phyloP scores from a whole-genome alignment of 2,888 invertebrate species.

The Drosophila prostipennis region DNA sequence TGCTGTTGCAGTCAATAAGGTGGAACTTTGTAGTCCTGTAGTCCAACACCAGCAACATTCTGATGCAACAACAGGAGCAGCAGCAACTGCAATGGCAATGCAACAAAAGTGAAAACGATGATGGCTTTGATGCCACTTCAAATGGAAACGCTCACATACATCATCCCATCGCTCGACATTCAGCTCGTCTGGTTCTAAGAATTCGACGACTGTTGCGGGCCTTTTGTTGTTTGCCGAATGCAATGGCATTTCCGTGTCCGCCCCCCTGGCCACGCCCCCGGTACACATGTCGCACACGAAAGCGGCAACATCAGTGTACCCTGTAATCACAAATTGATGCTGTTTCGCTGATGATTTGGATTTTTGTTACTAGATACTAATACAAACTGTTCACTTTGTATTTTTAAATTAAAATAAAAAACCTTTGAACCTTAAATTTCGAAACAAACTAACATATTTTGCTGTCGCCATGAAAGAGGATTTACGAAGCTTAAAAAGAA shows the following conservation, averaged over 20 bases:
- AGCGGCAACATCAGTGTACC: slow-evolving; percentile 26
- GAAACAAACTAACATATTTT: too few relatives aligned
- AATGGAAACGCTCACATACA: slow-evolving; percentile 63
- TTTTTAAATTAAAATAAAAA: too few relatives aligned
- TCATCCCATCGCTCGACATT: slow-evolving; percentile 15
- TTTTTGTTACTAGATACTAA: too few relatives aligned
- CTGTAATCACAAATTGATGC: neutral
- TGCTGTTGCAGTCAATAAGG: slow-evolving; percentile 35
- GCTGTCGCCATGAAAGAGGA: too few relatives aligned
- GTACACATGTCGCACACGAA: slow-evolving; percentile 62
- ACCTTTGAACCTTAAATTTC: too few relatives aligned
- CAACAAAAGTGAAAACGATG: slow-evolving; percentile 39
- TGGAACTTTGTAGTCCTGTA: slow-evolving; percentile 16
- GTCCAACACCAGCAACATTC: slow-evolving; percentile 9
- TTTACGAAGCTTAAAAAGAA: too few relatives aligned
- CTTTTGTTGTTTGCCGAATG: slow-evolving; percentile 43
- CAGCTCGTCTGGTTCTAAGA: slow-evolving; percentile 35
- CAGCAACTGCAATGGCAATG: slow-evolving; percentile 2
- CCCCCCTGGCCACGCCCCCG: slow-evolving; percentile 20
- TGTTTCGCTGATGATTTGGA: neutral
- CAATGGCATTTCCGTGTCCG: slow-evolving; percentile 44
- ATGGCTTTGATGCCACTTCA: slow-evolving; percentile 56
- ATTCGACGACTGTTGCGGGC: slow-evolving; percentile 15
- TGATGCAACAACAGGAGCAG: neutral
- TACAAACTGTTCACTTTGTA: too few relatives aligned